A percentile compares a stretch with the other conserved stretches of the same genome.
phyloP scores from a whole-genome alignment of 2,888 invertebrate genomes.

The Stictocephala bisonia region DNA sequence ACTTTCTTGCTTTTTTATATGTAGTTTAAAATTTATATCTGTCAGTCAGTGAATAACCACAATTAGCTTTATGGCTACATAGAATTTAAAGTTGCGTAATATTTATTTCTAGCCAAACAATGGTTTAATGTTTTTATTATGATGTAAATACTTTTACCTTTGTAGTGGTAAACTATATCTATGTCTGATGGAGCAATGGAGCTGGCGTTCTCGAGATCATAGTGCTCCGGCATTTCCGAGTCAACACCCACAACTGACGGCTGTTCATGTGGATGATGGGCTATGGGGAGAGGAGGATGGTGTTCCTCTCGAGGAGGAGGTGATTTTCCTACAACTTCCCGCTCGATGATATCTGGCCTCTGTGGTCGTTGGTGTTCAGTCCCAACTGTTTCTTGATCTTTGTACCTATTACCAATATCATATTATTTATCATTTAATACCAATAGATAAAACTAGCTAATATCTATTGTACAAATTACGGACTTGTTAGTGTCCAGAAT shows the following conservation, averaged over 20 bases:
- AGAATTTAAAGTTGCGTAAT: too few species aligned
- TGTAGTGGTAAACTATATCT: slow-evolving; percentile 96
- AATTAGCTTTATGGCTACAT: too few species aligned
- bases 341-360: slow-evolving; percentile 92
- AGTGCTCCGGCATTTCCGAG: slow-evolving; percentile 90
- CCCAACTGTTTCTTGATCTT: slow-evolving; percentile 78
- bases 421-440: too few species aligned
- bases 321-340: slow-evolving; percentile 87
- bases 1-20: too few species aligned
- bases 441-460: too few species aligned
- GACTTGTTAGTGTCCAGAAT: too few species aligned
- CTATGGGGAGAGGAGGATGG: slow-evolving; percentile 77
- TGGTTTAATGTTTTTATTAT: background rate
- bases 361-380: slow-evolving; percentile 78
- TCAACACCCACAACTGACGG: slow-evolving; percentile 70
- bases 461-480: too few species aligned
- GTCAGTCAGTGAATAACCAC: background rate
- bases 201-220: slow-evolving; percentile 96
- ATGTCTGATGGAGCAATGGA: slow-evolving; percentile 98
- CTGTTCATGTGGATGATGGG: slow-evolving; percentile 79
- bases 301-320: slow-evolving; percentile 83
- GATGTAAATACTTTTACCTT: slow-evolving; percentile 70
- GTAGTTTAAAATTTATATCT: too few species aligned
- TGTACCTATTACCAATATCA: too few species aligned
- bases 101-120: too few species aligned